Evolutionary conservation across 1,140 invertebrate species (phyloP).

Genomic region (Temnothorax curvispinosus): DNA sequence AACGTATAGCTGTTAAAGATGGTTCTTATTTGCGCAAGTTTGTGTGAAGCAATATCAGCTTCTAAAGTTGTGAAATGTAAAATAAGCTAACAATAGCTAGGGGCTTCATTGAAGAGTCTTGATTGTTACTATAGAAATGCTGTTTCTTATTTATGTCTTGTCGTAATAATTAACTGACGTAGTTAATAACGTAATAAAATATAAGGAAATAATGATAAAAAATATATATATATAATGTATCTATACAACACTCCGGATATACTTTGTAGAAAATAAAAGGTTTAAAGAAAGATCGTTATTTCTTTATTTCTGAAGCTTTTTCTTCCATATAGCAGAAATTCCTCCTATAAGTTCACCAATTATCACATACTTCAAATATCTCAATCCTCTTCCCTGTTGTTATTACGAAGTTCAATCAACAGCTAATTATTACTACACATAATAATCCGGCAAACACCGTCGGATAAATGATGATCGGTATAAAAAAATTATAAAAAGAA

Average conservation of each 20-base stretch:
- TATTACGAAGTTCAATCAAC: conserved; percentile 31
- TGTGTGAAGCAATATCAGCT: conserved; percentile 23
- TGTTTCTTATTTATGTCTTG: neutral
- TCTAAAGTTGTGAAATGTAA: conserved; percentile 28
- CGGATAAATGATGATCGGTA: neutral
- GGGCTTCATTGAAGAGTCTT: neutral
- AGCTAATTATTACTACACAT: conserved; percentile 13
- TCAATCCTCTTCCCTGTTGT: conserved; percentile 29
- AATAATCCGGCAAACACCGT: conserved; percentile 19
- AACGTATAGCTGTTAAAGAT: conserved; percentile 28
- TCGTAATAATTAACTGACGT: neutral
- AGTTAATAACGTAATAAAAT: neutral
- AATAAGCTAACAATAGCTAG: conserved; percentile 32
- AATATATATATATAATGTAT: neutral
- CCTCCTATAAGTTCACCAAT: neutral
- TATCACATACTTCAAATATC: conserved; percentile 44
- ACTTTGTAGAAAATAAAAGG: neutral
- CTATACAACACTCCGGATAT: neutral
- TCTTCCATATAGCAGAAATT: neutral
- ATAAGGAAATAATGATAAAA: neutral
- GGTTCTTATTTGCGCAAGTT: conserved; percentile 24
- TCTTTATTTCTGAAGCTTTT: neutral
- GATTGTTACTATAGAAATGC: neutral
- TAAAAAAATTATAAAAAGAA: conserved; percentile 47
- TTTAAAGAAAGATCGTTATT: neutral